Evolutionary conservation across 2,888 invertebrate species (phyloP).

Genomic region (Dascillus cervinus): DNA sequence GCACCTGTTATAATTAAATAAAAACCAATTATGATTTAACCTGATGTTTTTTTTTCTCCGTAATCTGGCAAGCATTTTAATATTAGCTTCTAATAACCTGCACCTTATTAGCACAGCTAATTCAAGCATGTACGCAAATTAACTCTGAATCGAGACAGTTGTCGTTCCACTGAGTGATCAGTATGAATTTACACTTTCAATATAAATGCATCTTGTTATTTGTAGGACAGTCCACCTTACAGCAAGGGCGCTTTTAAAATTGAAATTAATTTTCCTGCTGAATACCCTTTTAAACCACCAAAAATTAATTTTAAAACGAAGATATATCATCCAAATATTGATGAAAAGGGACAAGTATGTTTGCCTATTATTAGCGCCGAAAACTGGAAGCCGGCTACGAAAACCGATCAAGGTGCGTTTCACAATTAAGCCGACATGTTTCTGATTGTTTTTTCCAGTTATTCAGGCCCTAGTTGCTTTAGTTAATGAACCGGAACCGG

Average conservation of each 20-base stretch:
- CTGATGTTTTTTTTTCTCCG: too few species aligned
- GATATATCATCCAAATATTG: conserved; percentile 99
- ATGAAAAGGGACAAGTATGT: conserved; percentile 98
- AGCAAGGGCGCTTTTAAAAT: conserved; percentile 98
- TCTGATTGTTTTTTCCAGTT: conserved; percentile 55
- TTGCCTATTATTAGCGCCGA: conserved; percentile 96
- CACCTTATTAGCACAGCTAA: too few species aligned
- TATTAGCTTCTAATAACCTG: too few species aligned
- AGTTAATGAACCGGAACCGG: conserved; percentile 97
- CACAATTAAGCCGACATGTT: too few species aligned
- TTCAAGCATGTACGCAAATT: too few species aligned
- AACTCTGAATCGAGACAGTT: too few species aligned
- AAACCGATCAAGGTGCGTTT: conserved; percentile 86
- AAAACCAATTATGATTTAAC: too few species aligned
- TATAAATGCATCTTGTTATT: conserved; percentile 27
- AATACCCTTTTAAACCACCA: conserved; percentile 99
- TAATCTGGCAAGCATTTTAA: too few species aligned
- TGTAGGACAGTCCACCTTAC: conserved; percentile 92
- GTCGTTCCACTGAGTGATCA: conserved; percentile 81
- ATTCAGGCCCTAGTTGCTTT: conserved; percentile 92
- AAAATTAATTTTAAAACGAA: conserved; percentile 98
- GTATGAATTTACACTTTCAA: conserved; percentile 15
- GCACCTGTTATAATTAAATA: too few species aligned
- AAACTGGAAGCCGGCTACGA: conserved; percentile 99
- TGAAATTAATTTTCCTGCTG: conserved; percentile 97